Base-by-base conservation (phyloP, 2,113 vertebrate genomes). In the Cebidichthys violaceus region DNA sequence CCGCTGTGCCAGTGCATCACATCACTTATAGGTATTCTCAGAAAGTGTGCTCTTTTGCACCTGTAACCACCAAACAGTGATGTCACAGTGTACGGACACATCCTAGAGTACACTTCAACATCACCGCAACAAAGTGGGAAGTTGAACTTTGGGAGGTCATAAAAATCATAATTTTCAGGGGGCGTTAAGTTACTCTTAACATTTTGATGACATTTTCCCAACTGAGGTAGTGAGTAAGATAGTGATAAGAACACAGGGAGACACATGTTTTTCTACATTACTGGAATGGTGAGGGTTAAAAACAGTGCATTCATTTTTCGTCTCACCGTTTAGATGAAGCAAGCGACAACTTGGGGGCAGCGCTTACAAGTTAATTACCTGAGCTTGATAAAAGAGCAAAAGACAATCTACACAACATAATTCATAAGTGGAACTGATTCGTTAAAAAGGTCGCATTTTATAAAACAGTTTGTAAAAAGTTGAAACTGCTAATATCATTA, bases 181-280 rank as follows among this genome's bases (percentile, higher is more conserved):
- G 43, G 43, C 9, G n/a, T 39, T 10, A 29, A 64, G 47, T 47
- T 66, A 9, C 4, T 65, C 3, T 55, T 14, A 11, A 41, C 20
- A 24, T 14, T 65, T 18, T 27, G 11, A 62, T 1, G 1, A 31
- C 22, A 75, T 67, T 86, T 70, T 27, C 37, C 71, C 9, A 81
- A 41, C 69, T 68, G 88, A 91, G 89, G 87, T 89, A 91, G 86
- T 88, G 84, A 86, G 75, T 55, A 57, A 73, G 57, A 50, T 24
- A 29, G 31, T 37, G 39, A 60, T 6, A 66, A 18, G 14, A 64
- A 50, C 52, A 64, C 33, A 78, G 11, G 27, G 47, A 75, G 18
- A 73, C 9, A 52, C 35, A 86, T 17, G 29, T 80, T 43, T 54
- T 47, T 2, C 27, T 20, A 37, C 29, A 37, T 43, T 4, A 62